Evolutionary conservation across 2,888 invertebrate genomes (phyloP).

Genomic region (Protophormia terraenovae): DNA sequence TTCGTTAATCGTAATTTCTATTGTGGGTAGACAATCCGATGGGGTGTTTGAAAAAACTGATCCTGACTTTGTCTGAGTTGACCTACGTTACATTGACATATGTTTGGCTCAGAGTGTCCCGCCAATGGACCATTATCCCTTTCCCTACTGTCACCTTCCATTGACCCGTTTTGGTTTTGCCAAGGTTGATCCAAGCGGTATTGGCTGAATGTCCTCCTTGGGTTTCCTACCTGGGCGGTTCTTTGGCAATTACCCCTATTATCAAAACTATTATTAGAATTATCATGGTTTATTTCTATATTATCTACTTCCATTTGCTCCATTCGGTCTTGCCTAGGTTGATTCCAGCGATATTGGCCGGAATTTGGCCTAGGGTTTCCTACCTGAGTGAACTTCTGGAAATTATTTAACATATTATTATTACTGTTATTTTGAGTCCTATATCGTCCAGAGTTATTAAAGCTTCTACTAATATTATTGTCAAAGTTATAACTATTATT

Average conservation of each 20-base stretch:
- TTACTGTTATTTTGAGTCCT: neutral
- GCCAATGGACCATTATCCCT: neutral
- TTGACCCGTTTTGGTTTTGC: constrained; percentile 23
- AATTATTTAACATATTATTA: neutral
- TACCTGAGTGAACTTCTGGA: constrained; percentile 5
- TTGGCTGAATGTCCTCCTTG: constrained; percentile 8
- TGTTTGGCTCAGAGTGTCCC: constrained; percentile 6
- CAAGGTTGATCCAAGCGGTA: neutral
- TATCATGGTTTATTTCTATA: neutral
- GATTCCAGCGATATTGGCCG: constrained; percentile 30
- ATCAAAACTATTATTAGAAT: neutral
- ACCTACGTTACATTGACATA: neutral
- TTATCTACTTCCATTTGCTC: too few relatives aligned
- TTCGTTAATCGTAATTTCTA: constrained; percentile 25
- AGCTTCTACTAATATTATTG: constrained; percentile 5
- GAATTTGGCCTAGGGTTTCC: constrained; percentile 42
- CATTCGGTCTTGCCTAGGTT: too few relatives aligned
- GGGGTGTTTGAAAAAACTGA: constrained; percentile 32
- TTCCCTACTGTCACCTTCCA: neutral
- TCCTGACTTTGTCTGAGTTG: constrained; percentile 21
- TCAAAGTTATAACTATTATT: neutral
- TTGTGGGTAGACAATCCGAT: constrained; percentile 32
- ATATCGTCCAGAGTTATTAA: neutral
- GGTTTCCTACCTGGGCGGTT: constrained; percentile 13
- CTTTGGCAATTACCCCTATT: neutral